A percentile compares a stretch with the other conserved stretches of the same genome.
Evolutionary conservation across 2,113 vertebrate species (phyloP).

Genomic region (Erythrocebus patas): DNA sequence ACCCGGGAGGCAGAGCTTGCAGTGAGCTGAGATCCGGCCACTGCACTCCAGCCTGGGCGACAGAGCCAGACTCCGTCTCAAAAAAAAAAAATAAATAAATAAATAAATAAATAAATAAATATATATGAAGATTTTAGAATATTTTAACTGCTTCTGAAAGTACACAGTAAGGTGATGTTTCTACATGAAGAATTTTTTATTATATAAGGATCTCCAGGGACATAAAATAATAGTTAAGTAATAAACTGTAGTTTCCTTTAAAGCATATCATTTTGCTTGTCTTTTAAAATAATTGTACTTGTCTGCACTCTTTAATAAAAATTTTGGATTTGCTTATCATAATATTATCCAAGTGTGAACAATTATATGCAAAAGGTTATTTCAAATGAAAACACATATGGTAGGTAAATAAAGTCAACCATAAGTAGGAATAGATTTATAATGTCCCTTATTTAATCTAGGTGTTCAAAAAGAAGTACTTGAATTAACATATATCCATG

Average conservation of each 20-base stretch:
- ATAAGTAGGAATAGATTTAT: background rate
- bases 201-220: background rate
- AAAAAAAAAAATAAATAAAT: background rate
- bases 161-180: background rate
- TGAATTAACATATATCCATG: constrained; percentile 27
- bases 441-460: background rate
- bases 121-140: background rate
- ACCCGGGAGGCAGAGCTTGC: too few relatives aligned
- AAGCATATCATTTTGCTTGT: background rate
- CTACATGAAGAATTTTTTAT: background rate
- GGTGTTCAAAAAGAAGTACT: background rate
- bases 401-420: background rate
- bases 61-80: too few relatives aligned
- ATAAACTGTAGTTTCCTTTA: background rate
- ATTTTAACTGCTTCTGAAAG: background rate
- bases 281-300: background rate
- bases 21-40: too few relatives aligned
- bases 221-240: background rate
- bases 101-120: background rate
- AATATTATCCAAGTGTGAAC: background rate
- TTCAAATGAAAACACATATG: background rate
- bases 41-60: too few relatives aligned
- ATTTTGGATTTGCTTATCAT: background rate
- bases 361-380: background rate
- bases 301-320: background rate